Percentiles rank a stretch among this genome's conserved stretches.
These are phyloP conservation scores for Drosophila ezoana DNA, from an alignment of 2,888 invertebrate genomes.

Conservation along the genomic window DNA sequence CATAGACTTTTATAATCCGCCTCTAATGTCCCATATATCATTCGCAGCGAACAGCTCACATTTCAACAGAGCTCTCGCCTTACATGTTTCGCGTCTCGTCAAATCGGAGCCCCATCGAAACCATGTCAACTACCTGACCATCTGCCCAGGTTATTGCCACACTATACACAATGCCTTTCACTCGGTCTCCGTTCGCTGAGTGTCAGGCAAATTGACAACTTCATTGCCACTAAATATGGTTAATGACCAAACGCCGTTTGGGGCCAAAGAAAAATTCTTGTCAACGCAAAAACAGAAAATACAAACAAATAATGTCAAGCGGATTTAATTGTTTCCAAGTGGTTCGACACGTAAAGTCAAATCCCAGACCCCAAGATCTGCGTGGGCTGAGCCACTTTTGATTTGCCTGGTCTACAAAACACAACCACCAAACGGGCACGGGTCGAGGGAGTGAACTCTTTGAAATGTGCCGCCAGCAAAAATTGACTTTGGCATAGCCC, in stretches of 20 bases:
- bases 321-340: slow-evolving; percentile 68
- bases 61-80: slow-evolving; percentile 37
- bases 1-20: slow-evolving; percentile 39
- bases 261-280: slow-evolving; percentile 51
- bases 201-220: slow-evolving; percentile 70
- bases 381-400: slow-evolving; percentile 56
- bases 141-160: slow-evolving; percentile 18
- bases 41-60: slow-evolving; percentile 22
- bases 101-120: slow-evolving; percentile 42
- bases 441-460: slow-evolving; percentile 36
- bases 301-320: slow-evolving; percentile 71
- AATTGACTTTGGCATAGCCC: slow-evolving; percentile 67
- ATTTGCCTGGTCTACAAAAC: slow-evolving; percentile 48
- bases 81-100: slow-evolving; percentile 13
- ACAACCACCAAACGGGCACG: slow-evolving; percentile 28
- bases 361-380: slow-evolving; percentile 27
- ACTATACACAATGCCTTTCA: slow-evolving; percentile 44
- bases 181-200: slow-evolving; percentile 19
- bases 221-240: slow-evolving; percentile 77
- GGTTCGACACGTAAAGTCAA: slow-evolving; percentile 31
- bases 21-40: slow-evolving; percentile 37
- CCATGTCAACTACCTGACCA: slow-evolving; percentile 72
- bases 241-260: slow-evolving; percentile 58
- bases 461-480: slow-evolving; percentile 70
- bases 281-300: slow-evolving; percentile 38